A percentile compares a stretch with the other conserved stretches of the same genome.
Conservation (phyloP, 1,140 invertebrate genomes). For the Melipona quadrifasciata region DNA sequence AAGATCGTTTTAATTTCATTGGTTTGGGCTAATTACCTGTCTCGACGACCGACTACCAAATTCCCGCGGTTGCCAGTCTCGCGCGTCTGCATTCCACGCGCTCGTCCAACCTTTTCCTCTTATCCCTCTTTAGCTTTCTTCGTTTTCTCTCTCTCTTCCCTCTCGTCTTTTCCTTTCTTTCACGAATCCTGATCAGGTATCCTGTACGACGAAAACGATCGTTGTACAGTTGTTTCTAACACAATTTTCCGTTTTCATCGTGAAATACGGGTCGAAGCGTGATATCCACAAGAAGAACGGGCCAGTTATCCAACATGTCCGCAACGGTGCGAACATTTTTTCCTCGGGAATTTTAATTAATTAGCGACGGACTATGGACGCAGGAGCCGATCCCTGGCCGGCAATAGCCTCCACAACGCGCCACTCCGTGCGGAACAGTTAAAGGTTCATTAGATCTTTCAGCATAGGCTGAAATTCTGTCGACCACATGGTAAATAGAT, state of each 20-base stretch:
- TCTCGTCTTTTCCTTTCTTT: no score
- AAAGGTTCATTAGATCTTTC: conserved; percentile 71
- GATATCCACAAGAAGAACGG: conserved; percentile 18
- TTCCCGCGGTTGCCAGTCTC: conserved; percentile 10
- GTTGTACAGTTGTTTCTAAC: not conserved
- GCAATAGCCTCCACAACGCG: not conserved
- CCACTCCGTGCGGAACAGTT: conserved; percentile 28
- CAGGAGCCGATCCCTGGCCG: conserved; percentile 22
- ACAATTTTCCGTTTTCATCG: no score
- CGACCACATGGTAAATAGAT: conserved; percentile 74
- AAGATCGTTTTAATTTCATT: conserved; percentile 34
- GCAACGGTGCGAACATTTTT: conserved; percentile 52
- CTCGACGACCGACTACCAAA: not conserved
- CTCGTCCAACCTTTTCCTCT: not conserved
- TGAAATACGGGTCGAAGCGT: not conserved
- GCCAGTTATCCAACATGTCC: conserved; percentile 56
- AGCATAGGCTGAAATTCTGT: conserved; percentile 70
- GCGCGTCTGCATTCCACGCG: not conserved
- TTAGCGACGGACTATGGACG: conserved; percentile 43
- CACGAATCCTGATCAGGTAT: not conserved
- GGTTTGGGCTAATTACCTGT: conserved; percentile 15
- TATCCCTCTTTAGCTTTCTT: not conserved
- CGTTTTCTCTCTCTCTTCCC: not conserved
- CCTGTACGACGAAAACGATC: not conserved
- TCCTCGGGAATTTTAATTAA: conserved; percentile 65